phyloP scores from a whole-genome alignment of 2,113 vertebrate genomes.

The Hassar affinis region DNA sequence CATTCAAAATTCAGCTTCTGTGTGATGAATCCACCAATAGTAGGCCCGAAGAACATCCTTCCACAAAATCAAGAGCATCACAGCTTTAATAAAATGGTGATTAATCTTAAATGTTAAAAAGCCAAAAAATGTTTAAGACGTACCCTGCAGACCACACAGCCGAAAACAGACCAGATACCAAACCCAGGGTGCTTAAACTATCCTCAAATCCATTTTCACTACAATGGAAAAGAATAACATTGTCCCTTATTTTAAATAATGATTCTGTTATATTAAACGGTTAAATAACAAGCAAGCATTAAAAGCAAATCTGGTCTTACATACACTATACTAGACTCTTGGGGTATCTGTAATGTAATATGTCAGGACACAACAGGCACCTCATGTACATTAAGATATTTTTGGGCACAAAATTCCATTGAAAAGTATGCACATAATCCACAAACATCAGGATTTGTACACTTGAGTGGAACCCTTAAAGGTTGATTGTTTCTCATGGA shows the following conservation, averaged over 20 bases:
- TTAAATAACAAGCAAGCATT: background rate
- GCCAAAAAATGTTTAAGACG: conserved; percentile 20
- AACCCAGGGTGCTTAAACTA: conserved; percentile 70
- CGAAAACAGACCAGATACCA: conserved; percentile 68
- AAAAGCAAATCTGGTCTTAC: background rate
- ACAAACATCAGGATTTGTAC: background rate
- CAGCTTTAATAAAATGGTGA: background rate
- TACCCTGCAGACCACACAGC: conserved; percentile 75
- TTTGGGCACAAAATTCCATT: background rate
- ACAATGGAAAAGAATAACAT: background rate
- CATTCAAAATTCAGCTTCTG: conserved; percentile 85
- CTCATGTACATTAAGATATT: background rate
- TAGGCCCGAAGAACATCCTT: conserved; percentile 87
- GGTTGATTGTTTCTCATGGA: background rate
- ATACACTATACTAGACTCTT: background rate
- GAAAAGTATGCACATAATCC: background rate
- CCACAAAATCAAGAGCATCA: background rate
- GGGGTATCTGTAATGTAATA: background rate
- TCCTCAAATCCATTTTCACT: conserved; percentile 74
- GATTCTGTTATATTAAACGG: background rate
- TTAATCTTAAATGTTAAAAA: background rate
- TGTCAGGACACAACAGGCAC: no score
- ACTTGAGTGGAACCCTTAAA: background rate
- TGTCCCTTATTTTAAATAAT: background rate
- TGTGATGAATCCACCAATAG: conserved; percentile 82